phyloP scores from a whole-genome alignment of 2,888 invertebrate species.

The Oegoconia quadripuncta region DNA sequence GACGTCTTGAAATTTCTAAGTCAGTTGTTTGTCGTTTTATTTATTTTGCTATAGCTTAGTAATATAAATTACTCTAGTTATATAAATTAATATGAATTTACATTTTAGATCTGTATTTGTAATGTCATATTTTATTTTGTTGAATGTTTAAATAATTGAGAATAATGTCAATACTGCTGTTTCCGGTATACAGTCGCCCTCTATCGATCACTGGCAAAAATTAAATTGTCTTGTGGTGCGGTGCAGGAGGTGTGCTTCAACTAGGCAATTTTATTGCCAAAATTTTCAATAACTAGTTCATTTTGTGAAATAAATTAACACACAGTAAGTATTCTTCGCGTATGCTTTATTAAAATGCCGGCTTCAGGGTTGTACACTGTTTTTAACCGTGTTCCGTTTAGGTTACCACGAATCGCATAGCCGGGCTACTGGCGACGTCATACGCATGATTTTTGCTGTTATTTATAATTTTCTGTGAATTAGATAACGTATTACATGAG shows the following conservation, averaged over 20 bases:
- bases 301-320: constrained; percentile 51
- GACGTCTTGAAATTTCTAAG: too few species aligned
- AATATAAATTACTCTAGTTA: too few species aligned
- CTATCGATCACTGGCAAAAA: constrained; percentile 40
- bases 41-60: too few species aligned
- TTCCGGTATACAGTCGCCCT: constrained; percentile 59
- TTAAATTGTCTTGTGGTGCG: constrained; percentile 67
- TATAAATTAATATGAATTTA: not conserved
- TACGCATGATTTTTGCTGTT: constrained; percentile 36
- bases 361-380: constrained; percentile 8
- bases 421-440: constrained; percentile 61
- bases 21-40: too few species aligned
- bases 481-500: constrained; percentile 4
- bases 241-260: constrained; percentile 42
- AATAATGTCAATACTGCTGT: constrained; percentile 45
- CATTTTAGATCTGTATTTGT: not conserved
- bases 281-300: constrained; percentile 53
- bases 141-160: not conserved
- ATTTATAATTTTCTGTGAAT: constrained; percentile 23
- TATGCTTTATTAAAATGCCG: constrained; percentile 10
- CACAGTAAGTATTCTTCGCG: constrained; percentile 51
- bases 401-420: constrained; percentile 39
- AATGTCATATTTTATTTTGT: not conserved
- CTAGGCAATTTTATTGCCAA: constrained; percentile 50
- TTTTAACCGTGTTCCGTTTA: constrained; percentile 18